Percentiles rank a stretch among this genome's conserved stretches.
Conservation (phyloP, 2,888 invertebrate species). For the Erynnis tages region DNA sequence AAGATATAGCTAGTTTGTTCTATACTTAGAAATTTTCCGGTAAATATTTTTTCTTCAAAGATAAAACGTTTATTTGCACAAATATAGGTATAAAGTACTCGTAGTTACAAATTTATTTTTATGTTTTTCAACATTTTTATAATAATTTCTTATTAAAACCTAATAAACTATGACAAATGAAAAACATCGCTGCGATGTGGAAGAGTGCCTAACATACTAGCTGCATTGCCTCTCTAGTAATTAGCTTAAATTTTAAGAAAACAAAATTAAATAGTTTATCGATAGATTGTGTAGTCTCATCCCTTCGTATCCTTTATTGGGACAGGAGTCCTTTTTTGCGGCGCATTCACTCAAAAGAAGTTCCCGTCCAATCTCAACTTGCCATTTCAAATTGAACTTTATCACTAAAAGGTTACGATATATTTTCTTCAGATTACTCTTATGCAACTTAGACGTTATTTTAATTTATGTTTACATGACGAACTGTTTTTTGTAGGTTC, state of each 20-base stretch:
- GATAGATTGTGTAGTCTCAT: constrained; percentile 22
- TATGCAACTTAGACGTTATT: not conserved
- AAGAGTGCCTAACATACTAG: too few species aligned
- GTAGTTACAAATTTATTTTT: too few species aligned
- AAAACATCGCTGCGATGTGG: too few species aligned
- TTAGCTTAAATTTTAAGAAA: not conserved
- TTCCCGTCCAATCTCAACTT: not conserved
- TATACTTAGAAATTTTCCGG: too few species aligned
- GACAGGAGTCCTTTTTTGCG: constrained; percentile 31
- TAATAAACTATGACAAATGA: too few species aligned
- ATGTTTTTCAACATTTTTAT: too few species aligned
- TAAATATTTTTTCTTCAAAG: too few species aligned
- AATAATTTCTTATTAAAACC: too few species aligned
- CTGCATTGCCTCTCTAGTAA: too few species aligned
- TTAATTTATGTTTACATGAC: constrained; percentile 1
- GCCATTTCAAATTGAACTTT: constrained; percentile 19
- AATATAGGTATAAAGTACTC: too few species aligned
- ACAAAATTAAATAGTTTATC: constrained; percentile 28
- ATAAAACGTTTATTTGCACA: too few species aligned
- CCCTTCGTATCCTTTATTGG: not conserved
- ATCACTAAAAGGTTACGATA: constrained; percentile 31
- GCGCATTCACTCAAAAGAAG: constrained; percentile 33
- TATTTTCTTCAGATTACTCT: constrained; percentile 25
- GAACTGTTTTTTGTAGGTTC: constrained; percentile 4
- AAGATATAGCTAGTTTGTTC: too few species aligned